These are phyloP conservation scores for Myopa testacea DNA, from an alignment of 2,888 invertebrate genomes.

Conservation along the genomic window DNA sequence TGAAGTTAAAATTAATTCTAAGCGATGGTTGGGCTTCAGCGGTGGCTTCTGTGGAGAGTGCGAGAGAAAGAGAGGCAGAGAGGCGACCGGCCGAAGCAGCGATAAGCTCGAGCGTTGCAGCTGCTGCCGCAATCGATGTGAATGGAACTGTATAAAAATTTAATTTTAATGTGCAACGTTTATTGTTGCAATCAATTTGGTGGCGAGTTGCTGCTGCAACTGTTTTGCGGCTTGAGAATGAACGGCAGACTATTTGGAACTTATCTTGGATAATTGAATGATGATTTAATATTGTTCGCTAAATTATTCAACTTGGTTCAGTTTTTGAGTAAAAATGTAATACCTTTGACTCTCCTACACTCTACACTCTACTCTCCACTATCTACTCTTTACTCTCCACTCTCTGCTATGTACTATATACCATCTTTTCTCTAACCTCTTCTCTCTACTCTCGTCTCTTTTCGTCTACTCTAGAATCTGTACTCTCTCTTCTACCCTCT, in stretches of 20 bases:
- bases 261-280: neutral
- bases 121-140: neutral
- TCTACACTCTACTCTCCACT: too few relatives aligned
- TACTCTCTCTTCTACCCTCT: too few relatives aligned
- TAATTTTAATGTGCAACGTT: neutral
- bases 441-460: too few relatives aligned
- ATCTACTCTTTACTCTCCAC: too few relatives aligned
- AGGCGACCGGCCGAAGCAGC: neutral
- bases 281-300: neutral
- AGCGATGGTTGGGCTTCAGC: constrained; percentile 33
- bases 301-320: constrained; percentile 13
- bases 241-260: too few relatives aligned
- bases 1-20: constrained; percentile 42
- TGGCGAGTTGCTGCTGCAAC: neutral
- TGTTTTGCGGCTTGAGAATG: too few relatives aligned
- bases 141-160: constrained; percentile 6
- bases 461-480: too few relatives aligned
- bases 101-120: neutral
- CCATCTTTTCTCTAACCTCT: too few relatives aligned
- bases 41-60: neutral
- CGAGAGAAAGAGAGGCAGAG: too few relatives aligned
- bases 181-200: neutral
- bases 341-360: too few relatives aligned
- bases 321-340: neutral
- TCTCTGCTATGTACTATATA: too few relatives aligned